phyloP scores from a whole-genome alignment of 2,797 vertebrate genomes.

The Syngnathus acus region DNA sequence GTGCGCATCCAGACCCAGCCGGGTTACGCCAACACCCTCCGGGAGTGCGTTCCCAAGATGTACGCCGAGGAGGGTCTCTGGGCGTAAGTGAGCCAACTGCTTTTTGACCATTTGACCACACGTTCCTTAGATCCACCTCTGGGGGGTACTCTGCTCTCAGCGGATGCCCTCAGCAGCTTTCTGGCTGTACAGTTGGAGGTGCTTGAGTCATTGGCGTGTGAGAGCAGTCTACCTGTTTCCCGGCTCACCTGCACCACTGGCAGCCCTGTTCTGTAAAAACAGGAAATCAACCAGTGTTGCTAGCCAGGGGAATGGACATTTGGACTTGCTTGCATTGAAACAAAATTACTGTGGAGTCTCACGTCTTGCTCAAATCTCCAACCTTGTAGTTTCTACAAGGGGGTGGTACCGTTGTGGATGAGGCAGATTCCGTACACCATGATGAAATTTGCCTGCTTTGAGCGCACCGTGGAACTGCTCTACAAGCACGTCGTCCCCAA shows the following conservation, averaged over 20 bases:
- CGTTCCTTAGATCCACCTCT: constrained; percentile 97
- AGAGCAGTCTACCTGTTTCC: constrained; percentile 82
- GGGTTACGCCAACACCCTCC: constrained; percentile 88
- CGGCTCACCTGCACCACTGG: constrained; percentile 73
- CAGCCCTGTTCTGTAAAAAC: constrained; percentile 50
- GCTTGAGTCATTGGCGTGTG: constrained; percentile 97
- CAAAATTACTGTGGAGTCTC: neutral
- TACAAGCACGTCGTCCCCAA: constrained; percentile 94
- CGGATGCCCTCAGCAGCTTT: constrained; percentile 77
- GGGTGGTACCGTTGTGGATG: constrained; percentile 96
- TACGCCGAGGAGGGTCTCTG: constrained; percentile 86
- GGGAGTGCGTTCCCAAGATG: constrained; percentile 89
- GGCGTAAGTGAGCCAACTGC: constrained; percentile 75
- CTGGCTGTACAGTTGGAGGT: constrained; percentile 85
- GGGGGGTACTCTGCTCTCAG: constrained; percentile 70
- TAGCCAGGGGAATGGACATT: constrained; percentile 69
- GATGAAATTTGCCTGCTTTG: constrained; percentile 99
- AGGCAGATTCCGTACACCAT: constrained; percentile 99
- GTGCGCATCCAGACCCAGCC: constrained; percentile 97
- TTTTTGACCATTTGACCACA: constrained; percentile 47
- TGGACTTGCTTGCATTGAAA: neutral
- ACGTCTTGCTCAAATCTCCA: neutral
- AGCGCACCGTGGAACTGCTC: constrained; percentile 91
- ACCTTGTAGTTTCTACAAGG: constrained; percentile 87
- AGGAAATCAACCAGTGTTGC: constrained; percentile 64